Conservation (phyloP, 2,888 invertebrate genomes). For the Eupithecia vulgata region DNA sequence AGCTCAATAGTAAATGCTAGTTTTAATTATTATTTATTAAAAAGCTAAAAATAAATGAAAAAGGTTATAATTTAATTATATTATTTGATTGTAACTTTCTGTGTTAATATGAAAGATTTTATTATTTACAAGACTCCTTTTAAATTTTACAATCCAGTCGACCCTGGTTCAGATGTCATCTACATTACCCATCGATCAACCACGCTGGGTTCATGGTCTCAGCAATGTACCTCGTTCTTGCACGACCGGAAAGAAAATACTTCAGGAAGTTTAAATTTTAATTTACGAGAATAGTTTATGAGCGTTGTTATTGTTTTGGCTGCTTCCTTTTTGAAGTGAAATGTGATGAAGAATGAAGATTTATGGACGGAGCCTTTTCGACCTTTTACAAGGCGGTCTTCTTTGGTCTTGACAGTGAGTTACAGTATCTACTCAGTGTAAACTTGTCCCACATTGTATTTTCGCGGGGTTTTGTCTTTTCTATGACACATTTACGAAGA, state of each 20-base stretch:
- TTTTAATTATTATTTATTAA: too few relatives aligned
- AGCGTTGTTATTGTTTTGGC: not conserved
- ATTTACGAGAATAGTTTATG: not conserved
- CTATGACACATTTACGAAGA: too few relatives aligned
- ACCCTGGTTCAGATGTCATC: conserved; percentile 4
- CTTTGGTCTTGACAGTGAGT: not conserved
- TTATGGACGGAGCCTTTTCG: not conserved
- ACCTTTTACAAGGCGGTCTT: not conserved
- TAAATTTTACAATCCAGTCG: conserved; percentile 1
- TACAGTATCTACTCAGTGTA: too few relatives aligned
- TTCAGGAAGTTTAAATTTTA: not conserved
- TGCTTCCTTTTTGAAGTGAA: not conserved
- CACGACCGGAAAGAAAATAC: conserved; percentile 2
- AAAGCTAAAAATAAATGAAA: too few relatives aligned
- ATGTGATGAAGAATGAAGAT: too few relatives aligned
- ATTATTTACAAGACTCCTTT: not conserved
- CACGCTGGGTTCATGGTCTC: conserved; percentile 14
- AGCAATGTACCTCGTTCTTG: not conserved
- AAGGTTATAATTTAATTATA: too few relatives aligned
- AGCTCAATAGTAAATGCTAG: too few relatives aligned
- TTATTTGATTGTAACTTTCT: too few relatives aligned
- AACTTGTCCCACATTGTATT: too few relatives aligned
- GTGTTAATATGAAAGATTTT: too few relatives aligned
- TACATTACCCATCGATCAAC: conserved; percentile 9
- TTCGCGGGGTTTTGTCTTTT: too few relatives aligned